These are phyloP conservation scores for Bembecia ichneumoniformis DNA, from an alignment of 2,888 invertebrate species.

Conservation along the genomic window DNA sequence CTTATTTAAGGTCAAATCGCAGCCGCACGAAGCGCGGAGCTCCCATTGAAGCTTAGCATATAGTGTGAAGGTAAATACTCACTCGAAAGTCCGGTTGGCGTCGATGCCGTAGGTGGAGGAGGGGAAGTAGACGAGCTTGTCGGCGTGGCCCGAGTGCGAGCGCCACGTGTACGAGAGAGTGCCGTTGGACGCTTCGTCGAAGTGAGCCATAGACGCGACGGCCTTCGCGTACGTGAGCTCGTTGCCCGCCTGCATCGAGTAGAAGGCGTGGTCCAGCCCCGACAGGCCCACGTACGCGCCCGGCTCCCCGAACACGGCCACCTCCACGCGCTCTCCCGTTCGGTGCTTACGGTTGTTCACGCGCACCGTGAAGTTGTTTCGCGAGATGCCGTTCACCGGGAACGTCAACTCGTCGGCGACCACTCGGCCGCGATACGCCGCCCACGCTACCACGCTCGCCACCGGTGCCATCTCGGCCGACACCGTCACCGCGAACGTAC, in stretches of 20 bases:
- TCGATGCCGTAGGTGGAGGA: slow-evolving; percentile 93
- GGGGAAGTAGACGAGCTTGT: slow-evolving; percentile 88
- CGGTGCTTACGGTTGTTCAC: slow-evolving; percentile 95
- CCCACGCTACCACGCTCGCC: slow-evolving; percentile 91
- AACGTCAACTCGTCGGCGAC: slow-evolving; percentile 95
- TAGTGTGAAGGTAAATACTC: slow-evolving; percentile 19
- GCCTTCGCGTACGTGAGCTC: slow-evolving; percentile 88
- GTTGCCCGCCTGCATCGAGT: slow-evolving; percentile 94
- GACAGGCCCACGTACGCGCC: slow-evolving; percentile 95
- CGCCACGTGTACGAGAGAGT: slow-evolving; percentile 88
- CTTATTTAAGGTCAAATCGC: too few species aligned
- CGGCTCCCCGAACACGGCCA: slow-evolving; percentile 93
- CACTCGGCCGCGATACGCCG: slow-evolving; percentile 86
- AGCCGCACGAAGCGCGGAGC: too few species aligned
- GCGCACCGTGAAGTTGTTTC: slow-evolving; percentile 91
- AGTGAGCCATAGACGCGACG: slow-evolving; percentile 84
- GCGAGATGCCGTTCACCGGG: slow-evolving; percentile 94
- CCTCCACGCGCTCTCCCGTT: slow-evolving; percentile 92
- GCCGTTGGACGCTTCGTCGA: slow-evolving; percentile 88
- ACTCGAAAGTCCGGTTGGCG: slow-evolving; percentile 94
- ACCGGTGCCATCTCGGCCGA: slow-evolving; percentile 94
- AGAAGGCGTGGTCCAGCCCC: slow-evolving; percentile 90
- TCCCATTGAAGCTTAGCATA: neutral
- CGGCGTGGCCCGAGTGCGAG: slow-evolving; percentile 87
- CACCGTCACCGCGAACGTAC: slow-evolving; percentile 85